These are phyloP conservation scores for Hesperophylax magnus DNA, from an alignment of 1,140 invertebrate genomes.

Conservation along the genomic window DNA sequence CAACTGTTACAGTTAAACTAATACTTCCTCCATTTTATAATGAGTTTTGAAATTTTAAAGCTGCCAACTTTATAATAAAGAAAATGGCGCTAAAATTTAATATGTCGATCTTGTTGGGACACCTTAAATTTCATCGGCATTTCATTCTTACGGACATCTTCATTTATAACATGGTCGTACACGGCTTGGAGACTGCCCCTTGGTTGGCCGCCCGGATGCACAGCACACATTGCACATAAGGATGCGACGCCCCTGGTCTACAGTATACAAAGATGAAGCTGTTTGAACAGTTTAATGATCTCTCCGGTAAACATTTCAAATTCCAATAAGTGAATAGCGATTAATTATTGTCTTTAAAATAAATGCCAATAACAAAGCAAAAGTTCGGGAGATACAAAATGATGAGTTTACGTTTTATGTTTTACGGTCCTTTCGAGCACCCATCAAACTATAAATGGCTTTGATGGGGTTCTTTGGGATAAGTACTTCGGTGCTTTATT, in stretches of 20 bases:
- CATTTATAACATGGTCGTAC: no score
- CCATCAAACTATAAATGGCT: background rate
- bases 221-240: no score
- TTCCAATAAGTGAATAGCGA: slow-evolving; percentile 2
- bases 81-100: no score
- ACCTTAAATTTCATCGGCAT: no score
- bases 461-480: background rate
- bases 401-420: background rate
- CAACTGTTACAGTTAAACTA: no score
- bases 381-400: background rate
- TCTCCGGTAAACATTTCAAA: slow-evolving; percentile 10
- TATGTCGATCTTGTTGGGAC: no score
- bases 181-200: no score
- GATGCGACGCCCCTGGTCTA: background rate
- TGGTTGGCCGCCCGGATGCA: no score
- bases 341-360: slow-evolving; percentile 12
- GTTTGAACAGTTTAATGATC: background rate
- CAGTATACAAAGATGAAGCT: background rate
- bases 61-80: no score
- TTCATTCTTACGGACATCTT: no score
- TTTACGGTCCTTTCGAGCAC: background rate
- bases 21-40: no score
- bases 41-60: no score
- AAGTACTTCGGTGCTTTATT: background rate
- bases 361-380: background rate